Evolutionary conservation across 2,113 vertebrate species (phyloP).

Genomic region (Rhinopomastus cyanomelas): DNA sequence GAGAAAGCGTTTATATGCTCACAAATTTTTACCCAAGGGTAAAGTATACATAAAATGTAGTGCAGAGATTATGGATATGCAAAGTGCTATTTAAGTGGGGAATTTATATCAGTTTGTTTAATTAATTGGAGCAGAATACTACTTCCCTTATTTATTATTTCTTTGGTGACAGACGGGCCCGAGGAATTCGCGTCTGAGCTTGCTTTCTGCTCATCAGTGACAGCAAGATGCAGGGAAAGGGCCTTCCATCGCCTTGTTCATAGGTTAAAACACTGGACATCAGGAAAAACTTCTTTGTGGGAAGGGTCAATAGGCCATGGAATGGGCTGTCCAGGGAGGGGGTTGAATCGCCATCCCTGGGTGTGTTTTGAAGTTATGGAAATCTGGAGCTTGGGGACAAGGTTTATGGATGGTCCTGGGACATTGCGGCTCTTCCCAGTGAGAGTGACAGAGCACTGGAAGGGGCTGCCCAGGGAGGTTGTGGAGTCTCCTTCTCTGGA

Average conservation of each 20-base stretch:
- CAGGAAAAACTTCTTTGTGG: no score
- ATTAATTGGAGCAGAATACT: constrained; percentile 75
- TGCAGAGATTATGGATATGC: constrained; percentile 80
- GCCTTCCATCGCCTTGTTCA: neutral
- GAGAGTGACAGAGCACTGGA: no score
- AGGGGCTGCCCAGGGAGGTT: no score
- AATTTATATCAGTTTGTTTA: constrained; percentile 80
- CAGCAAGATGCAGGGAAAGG: neutral
- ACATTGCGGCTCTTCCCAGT: no score
- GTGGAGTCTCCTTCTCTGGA: no score
- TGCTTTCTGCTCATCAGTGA: neutral
- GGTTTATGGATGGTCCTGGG: no score
- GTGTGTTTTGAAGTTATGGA: no score
- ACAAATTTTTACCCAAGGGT: constrained; percentile 82
- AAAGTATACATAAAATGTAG: constrained; percentile 80
- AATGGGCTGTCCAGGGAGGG: no score
- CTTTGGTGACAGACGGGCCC: constrained; percentile 6
- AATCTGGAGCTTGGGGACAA: no score
- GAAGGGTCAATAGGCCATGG: no score
- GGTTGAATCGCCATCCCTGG: no score
- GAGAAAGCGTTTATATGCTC: constrained; percentile 80
- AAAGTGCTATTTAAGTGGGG: constrained; percentile 66
- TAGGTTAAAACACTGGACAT: neutral
- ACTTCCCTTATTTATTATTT: neutral
- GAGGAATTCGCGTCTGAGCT: constrained; percentile 21